These are phyloP conservation scores for Malurus cyaneus DNA, from an alignment of 2,113 vertebrate species.

Conservation along the genomic window DNA sequence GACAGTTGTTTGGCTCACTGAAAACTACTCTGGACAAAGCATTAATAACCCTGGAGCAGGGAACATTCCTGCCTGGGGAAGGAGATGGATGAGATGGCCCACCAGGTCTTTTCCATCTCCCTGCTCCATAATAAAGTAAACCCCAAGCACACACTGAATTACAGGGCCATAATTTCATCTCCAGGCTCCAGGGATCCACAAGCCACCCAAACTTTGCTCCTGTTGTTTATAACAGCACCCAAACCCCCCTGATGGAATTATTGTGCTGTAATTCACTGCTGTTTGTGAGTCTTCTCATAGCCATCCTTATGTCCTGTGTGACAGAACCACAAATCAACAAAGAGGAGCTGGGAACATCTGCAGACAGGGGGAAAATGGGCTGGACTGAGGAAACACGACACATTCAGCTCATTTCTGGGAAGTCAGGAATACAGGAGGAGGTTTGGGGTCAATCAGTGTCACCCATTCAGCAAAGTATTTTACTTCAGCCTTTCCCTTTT, in stretches of 20 bases:
- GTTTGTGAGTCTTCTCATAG: constrained; percentile 35
- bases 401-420: background rate
- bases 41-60: background rate
- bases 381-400: background rate
- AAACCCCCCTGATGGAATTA: constrained; percentile 32
- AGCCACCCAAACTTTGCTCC: constrained; percentile 27
- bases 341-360: background rate
- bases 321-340: constrained; percentile 47
- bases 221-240: constrained; percentile 46
- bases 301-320: constrained; percentile 12
- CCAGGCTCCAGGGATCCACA: constrained; percentile 8
- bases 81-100: constrained; percentile 20
- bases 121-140: constrained; percentile 36
- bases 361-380: background rate
- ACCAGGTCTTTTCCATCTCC: constrained; percentile 46
- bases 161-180: constrained; percentile 41
- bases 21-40: background rate
- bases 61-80: background rate
- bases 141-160: constrained; percentile 47
- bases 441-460: background rate
- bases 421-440: background rate
- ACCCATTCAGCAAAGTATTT: background rate
- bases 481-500: background rate
- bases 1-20: background rate
- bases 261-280: constrained; percentile 24